Evolutionary conservation across 2,113 vertebrate species (phyloP), one percentile per base, ranked within the genome.

Genomic region (Microcebus tavaratra): DNA sequence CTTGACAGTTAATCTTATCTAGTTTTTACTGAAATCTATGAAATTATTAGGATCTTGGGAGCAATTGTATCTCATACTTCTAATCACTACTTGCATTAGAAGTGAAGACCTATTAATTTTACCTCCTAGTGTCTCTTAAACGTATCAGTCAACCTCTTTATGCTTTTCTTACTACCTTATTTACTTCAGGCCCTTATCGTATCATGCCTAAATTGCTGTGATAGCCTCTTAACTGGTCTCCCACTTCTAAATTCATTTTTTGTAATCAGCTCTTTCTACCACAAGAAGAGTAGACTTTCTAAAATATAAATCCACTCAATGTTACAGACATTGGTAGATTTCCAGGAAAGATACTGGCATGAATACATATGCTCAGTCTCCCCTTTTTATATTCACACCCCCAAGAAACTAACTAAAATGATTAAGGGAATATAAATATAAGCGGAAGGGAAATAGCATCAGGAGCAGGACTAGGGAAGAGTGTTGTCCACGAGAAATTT

Each of bases 21-120:
- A 29, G 27, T 73, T 83, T 93, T 88, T 80, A 75, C 36, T 88
- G 23, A 92, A 95, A 50, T 96, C 25, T 80, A 5, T 80, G 80
- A n/a, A 80, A n/a, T 67, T 68, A 61, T 70, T 93, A 78, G 72
- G 21, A 45, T 90, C n/a, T 96, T 23, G 67, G 36, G 50, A 94
- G 31, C 42, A 83, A 8, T n/a, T 84, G 0, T 63, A 36, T 90
- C 45, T 93, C 34, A 57, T 65, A 50, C 27, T 94, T 92, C 57
- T 94, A 87, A 87, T 29, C 4, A 50, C 34, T 91, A 29, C 8
- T 76, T 57, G 57, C 17, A 42, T 65, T 75, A 20, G 12, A 95
- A 89, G 27, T 76, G 34, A 93, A 68, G 15, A 89, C 78, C 13
- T 73, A 0, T 82, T 75, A 61, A 23, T 80, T 83, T 94, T 88